phyloP scores from a whole-genome alignment of 2,888 invertebrate species.

The Hymenopus coronatus region DNA sequence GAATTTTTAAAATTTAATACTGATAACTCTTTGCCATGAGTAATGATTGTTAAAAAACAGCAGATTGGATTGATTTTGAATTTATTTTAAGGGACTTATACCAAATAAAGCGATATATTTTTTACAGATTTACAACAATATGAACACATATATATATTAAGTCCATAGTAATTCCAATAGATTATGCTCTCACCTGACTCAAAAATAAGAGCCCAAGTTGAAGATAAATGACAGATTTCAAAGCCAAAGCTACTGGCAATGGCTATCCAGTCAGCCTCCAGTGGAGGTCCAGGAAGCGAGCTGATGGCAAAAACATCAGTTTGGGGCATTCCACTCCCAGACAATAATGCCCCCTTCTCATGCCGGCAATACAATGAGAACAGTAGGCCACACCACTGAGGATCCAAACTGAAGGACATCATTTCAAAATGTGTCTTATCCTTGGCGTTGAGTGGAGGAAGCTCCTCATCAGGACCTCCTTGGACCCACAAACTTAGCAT shows the following conservation, averaged over 20 bases:
- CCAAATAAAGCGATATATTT: neutral
- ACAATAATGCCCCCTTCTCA: constrained; percentile 33
- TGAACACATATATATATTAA: neutral
- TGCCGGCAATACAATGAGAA: constrained; percentile 37
- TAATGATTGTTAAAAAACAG: too few species aligned
- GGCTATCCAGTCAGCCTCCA: constrained; percentile 39
- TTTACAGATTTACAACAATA: neutral
- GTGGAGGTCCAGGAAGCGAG: constrained; percentile 39
- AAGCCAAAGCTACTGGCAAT: constrained; percentile 38
- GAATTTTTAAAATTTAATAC: too few species aligned
- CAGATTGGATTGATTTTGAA: neutral
- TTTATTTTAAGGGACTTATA: neutral
- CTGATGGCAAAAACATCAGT: constrained; percentile 36
- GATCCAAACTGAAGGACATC: constrained; percentile 36
- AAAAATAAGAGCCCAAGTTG: constrained; percentile 38
- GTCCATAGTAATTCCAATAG: neutral
- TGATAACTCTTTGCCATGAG: too few species aligned
- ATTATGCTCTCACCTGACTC: constrained; percentile 36
- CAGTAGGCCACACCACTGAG: constrained; percentile 37
- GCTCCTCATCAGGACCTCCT: constrained; percentile 5
- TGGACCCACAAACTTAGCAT: constrained; percentile 16
- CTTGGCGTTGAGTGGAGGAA: neutral
- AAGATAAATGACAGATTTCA: constrained; percentile 38
- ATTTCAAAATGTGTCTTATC: constrained; percentile 29
- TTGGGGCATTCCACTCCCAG: constrained; percentile 27